Conservation (phyloP, 2,113 vertebrate genomes). For the Myrmecophaga tridactyla region DNA sequence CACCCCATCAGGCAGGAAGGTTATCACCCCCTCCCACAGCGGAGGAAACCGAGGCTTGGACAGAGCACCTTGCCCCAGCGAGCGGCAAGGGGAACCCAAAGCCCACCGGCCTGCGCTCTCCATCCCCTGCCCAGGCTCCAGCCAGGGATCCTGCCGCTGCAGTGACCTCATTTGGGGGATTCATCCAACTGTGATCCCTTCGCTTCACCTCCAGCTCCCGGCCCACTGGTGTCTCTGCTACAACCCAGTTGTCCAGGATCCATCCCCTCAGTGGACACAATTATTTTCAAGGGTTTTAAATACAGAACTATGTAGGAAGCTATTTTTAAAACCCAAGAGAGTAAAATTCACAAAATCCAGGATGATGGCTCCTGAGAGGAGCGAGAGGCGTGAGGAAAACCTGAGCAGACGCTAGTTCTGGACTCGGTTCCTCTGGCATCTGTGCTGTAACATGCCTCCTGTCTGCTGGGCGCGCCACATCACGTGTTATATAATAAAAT, state of each 20-base stretch:
- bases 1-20: not conserved
- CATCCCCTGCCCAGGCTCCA: not conserved
- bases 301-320: not conserved
- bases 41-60: not conserved
- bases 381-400: not conserved
- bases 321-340: not conserved
- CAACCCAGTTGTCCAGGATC: not conserved
- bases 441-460: not conserved
- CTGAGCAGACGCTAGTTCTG: no score
- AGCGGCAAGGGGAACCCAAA: not conserved
- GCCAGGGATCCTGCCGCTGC: not conserved
- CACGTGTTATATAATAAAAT: not conserved
- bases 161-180: not conserved
- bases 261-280: fast-evolving
- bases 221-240: not conserved
- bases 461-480: no score
- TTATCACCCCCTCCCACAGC: not conserved
- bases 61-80: not conserved
- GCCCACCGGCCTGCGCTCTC: not conserved
- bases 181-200: not conserved
- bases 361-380: no score
- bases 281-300: not conserved
- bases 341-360: not conserved
- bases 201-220: fast-evolving
- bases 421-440: fast-evolving